Evolutionary conservation across 2,888 invertebrate species (phyloP).

Genomic region (Limnephilus lunatus): DNA sequence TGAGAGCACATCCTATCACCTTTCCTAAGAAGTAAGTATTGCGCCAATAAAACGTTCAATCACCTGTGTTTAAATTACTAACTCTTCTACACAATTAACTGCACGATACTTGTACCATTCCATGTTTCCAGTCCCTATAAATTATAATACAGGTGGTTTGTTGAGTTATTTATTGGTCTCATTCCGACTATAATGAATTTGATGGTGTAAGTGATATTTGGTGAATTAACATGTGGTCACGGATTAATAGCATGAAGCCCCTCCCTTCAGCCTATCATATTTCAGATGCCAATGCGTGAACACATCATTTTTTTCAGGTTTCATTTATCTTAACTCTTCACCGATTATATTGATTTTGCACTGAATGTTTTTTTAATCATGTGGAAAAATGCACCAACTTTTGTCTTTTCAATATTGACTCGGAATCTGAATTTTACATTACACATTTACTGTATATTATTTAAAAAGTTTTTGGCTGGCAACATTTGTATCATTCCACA

Average conservation of each 20-base stretch:
- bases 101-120: conserved; percentile 29
- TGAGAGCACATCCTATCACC: conserved; percentile 23
- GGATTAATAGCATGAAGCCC: conserved; percentile 55
- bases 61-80: conserved; percentile 12
- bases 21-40: conserved; percentile 26
- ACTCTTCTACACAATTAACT: conserved; percentile 12
- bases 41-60: background rate
- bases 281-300: background rate
- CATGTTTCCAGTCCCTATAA: background rate
- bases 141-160: background rate
- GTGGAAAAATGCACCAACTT: background rate
- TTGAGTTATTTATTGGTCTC: background rate
- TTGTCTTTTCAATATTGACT: background rate
- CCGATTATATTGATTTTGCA: background rate
- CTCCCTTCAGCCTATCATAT: conserved; percentile 9
- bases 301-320: background rate
- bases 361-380: background rate
- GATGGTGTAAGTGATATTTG: conserved; percentile 11
- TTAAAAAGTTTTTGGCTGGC: conserved; percentile 4
- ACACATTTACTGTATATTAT: background rate
- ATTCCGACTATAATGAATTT: background rate
- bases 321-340: background rate
- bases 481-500: conserved; percentile 15
- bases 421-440: background rate
- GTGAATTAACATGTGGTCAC: conserved; percentile 47